Evolutionary conservation across 2,888 invertebrate genomes (phyloP), one percentile per base, ranked within the genome.

Genomic region (Sphaerophoria rueppellii): DNA sequence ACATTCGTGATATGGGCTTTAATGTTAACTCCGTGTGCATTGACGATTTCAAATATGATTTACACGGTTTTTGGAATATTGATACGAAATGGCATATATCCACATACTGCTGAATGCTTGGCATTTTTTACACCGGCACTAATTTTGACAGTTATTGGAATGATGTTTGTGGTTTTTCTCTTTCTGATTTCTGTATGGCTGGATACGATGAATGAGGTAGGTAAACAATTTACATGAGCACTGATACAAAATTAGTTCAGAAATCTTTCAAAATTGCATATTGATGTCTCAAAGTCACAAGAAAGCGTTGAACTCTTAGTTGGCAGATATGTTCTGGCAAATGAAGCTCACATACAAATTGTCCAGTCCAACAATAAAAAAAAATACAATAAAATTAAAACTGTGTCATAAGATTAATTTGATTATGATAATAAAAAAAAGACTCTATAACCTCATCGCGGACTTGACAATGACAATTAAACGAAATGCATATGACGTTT

Each of bases 141-240:
- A 5, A 6, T 80, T 6, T 14, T 80, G 43, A 80, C 57, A 0
- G 71, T 52, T 11, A 61, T 80, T 16, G 43, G 57, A 4, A 80
- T 79, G 80, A 75, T 67, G 75, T 83, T 83, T 35, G 83, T 71
- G 0, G 71, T 58, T 34, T 76, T 75, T n/a, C 32, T 71, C 5
- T 71, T 46, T 37, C 50, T 48, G 14, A 80, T 80, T 14, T 52
- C 14, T 2, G 48, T 43, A 32, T 75, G 60, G 24, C 32, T 80
- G 2, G 55, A 80, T 6, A 43, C 65, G 0, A 35, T 61, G 9
- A 67, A 75, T 61, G 14, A 75, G 79, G 83, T 83, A 74, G 4
- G 79, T 77, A n/a, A 43, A 43, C 24, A 24, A 24, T 24, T 24
- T 24, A 24, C 24, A 24, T 2, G 1, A 24, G 24, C 24, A 24